Conservation (phyloP, 2,888 invertebrate genomes). For the Leucophenga montana region DNA sequence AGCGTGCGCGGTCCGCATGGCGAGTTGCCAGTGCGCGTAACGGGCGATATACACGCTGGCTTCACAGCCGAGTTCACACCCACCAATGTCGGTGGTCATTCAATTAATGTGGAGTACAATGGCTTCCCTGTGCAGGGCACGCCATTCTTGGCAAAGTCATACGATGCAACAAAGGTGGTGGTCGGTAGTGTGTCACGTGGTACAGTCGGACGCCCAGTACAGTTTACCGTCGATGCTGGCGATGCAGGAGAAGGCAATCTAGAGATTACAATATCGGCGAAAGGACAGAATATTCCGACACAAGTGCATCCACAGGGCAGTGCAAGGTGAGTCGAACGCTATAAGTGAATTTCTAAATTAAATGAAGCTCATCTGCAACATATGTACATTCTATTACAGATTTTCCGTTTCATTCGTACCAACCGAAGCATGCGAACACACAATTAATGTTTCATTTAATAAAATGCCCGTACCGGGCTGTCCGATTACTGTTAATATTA, state of each 20-base stretch:
- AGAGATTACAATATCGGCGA: conserved; percentile 95
- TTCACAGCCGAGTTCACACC: conserved; percentile 95
- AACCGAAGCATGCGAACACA: conserved; percentile 93
- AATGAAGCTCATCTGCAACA: neutral
- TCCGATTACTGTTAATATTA: conserved; percentile 90
- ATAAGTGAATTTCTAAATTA: neutral
- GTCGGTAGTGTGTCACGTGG: conserved; percentile 86
- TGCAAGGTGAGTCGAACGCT: conserved; percentile 71
- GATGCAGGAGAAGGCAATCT: conserved; percentile 97
- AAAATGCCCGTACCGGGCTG: conserved; percentile 90
- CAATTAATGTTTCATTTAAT: conserved; percentile 98
- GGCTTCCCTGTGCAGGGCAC: conserved; percentile 91
- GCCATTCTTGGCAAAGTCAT: conserved; percentile 91
- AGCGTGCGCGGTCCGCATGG: conserved; percentile 90
- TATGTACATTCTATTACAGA: conserved; percentile 71
- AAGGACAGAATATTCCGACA: conserved; percentile 94
- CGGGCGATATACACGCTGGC: conserved; percentile 89
- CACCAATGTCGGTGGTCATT: conserved; percentile 92
- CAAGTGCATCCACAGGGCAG: conserved; percentile 95
- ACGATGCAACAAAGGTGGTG: conserved; percentile 90
- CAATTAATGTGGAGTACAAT: conserved; percentile 92
- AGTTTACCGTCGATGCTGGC: conserved; percentile 95
- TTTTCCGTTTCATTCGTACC: conserved; percentile 98
- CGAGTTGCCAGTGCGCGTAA: conserved; percentile 90
- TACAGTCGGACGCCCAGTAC: conserved; percentile 92